phyloP scores from a whole-genome alignment of 1,140 invertebrate species.

The Camponotus vicinus region DNA sequence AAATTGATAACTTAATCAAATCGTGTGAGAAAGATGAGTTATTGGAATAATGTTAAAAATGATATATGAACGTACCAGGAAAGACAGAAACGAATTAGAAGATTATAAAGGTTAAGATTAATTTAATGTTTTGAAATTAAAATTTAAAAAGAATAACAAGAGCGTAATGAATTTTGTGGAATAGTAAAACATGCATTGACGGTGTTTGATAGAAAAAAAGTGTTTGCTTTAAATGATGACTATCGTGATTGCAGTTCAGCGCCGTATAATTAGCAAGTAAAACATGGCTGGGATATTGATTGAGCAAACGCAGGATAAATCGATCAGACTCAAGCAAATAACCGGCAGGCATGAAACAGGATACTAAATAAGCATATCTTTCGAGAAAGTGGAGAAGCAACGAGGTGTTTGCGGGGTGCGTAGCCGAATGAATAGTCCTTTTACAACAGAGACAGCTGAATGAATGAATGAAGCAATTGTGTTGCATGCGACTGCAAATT shows the following conservation, averaged over 20 bases:
- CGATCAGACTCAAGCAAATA: conserved; percentile 54
- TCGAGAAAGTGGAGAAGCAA: conserved; percentile 41
- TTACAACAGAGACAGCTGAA: conserved; percentile 44
- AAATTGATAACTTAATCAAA: background rate
- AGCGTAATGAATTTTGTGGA: background rate
- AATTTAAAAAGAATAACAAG: background rate
- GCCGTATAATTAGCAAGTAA: conserved; percentile 53
- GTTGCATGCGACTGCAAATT: conserved; percentile 13
- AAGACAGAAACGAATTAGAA: background rate
- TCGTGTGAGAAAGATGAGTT: background rate
- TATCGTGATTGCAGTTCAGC: conserved; percentile 45
- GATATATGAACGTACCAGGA: background rate
- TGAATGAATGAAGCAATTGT: conserved; percentile 68
- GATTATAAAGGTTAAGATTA: background rate
- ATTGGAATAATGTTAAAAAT: background rate
- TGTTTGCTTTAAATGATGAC: conserved; percentile 42
- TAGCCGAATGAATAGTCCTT: conserved; percentile 63
- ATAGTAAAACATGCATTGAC: conserved; percentile 1
- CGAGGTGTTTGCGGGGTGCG: conserved; percentile 54
- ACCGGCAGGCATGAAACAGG: conserved; percentile 59
- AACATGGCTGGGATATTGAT: conserved; percentile 34
- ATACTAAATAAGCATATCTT: conserved; percentile 72
- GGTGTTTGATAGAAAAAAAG: background rate
- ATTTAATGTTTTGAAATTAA: background rate
- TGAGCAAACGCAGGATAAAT: conserved; percentile 58